These are phyloP conservation scores for Gymnocheta viridis DNA, from an alignment of 2,888 invertebrate species.

Conservation along the genomic window DNA sequence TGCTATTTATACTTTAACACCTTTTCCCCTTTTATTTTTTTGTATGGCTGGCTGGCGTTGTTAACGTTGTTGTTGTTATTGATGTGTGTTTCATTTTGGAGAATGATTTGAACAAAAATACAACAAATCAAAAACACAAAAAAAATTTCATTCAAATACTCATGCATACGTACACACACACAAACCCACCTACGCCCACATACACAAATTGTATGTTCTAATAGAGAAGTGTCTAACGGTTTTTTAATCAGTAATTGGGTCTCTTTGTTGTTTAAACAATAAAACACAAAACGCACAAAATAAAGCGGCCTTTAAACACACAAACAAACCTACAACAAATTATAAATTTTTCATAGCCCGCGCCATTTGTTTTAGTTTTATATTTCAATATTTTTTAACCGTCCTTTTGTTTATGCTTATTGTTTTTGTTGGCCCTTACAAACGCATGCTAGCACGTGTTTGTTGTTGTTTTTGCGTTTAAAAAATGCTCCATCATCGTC, in stretches of 20 bases:
- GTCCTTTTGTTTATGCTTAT: slow-evolving; percentile 44
- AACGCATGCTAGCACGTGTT: slow-evolving; percentile 64
- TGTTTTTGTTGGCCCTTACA: slow-evolving; percentile 36
- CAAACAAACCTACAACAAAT: slow-evolving; percentile 42
- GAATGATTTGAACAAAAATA: slow-evolving; percentile 32
- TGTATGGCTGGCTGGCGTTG: not conserved
- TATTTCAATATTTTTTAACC: slow-evolving; percentile 48
- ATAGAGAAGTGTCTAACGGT: not conserved
- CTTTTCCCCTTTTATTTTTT: slow-evolving; percentile 2
- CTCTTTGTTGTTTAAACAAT: slow-evolving; percentile 49
- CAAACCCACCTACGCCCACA: not conserved
- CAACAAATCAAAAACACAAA: slow-evolving; percentile 35
- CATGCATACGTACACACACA: not conserved
- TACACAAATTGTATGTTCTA: not conserved
- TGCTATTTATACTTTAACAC: slow-evolving; percentile 39
- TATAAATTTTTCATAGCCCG: slow-evolving; percentile 54
- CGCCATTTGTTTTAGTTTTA: slow-evolving; percentile 62
- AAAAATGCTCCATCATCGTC: slow-evolving; percentile 37
- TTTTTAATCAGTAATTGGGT: slow-evolving; percentile 22
- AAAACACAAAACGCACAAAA: slow-evolving; percentile 32
- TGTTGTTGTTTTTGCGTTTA: slow-evolving; percentile 33
- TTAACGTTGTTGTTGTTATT: not conserved
- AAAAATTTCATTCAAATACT: slow-evolving; percentile 12
- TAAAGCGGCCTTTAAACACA: slow-evolving; percentile 22
- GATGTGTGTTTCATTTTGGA: not conserved